Conservation (phyloP, 2,888 invertebrate species). For the Cylloceria caligata region DNA sequence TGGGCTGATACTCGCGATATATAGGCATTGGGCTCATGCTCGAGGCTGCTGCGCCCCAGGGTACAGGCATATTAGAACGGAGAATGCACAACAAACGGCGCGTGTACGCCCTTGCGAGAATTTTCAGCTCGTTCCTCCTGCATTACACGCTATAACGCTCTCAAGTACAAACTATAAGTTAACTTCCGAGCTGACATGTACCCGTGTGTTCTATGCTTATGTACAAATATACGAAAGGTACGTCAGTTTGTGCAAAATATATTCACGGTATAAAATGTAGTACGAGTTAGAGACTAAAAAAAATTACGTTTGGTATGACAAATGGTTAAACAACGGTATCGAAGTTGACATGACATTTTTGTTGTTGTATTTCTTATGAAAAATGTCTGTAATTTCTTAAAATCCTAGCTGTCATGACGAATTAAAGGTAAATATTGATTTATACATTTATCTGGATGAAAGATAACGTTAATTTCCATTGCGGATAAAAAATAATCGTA, state of each 20-base stretch:
- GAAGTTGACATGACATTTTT: no score
- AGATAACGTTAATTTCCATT: no score
- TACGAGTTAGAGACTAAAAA: neutral
- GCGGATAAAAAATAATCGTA: no score
- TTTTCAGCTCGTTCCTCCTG: constrained; percentile 57
- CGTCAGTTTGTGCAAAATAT: neutral
- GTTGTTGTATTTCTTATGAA: no score
- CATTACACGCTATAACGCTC: constrained; percentile 29
- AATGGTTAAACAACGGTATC: no score
- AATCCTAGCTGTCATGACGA: no score
- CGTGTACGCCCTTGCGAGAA: constrained; percentile 60
- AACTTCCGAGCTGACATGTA: constrained; percentile 5
- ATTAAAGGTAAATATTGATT: no score
- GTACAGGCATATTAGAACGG: constrained; percentile 34
- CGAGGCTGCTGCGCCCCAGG: constrained; percentile 58
- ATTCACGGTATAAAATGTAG: neutral
- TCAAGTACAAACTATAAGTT: constrained; percentile 1
- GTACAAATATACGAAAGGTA: constrained; percentile 1
- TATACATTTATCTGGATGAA: no score
- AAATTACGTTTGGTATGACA: no score
- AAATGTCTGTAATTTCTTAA: no score
- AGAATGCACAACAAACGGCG: constrained; percentile 41
- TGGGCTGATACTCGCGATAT: constrained; percentile 5
- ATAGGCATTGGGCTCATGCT: constrained; percentile 29
- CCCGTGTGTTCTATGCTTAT: neutral